Percentiles rank a stretch among this genome's conserved stretches.
phyloP scores from a whole-genome alignment of 2,113 vertebrate species.

The Aegotheles bennettii region DNA sequence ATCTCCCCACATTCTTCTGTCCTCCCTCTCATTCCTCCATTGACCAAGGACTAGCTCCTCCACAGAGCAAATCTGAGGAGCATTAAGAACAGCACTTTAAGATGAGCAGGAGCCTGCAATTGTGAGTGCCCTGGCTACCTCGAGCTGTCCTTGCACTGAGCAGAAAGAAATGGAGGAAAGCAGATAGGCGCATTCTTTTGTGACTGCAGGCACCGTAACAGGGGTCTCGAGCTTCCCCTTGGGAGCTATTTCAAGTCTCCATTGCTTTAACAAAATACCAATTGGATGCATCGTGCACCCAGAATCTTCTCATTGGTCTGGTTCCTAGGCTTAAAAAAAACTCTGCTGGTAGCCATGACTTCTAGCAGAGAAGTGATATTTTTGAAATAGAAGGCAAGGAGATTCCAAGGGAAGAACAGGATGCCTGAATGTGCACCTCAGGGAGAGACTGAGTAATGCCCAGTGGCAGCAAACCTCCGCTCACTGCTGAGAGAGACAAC shows the following conservation, averaged over 20 bases:
- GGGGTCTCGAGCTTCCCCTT: neutral
- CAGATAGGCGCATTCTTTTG: neutral
- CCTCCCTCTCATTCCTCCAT: neutral
- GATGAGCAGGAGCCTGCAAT: neutral
- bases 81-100: neutral
- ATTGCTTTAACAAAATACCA: neutral
- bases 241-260: neutral
- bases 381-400: constrained; percentile 30
- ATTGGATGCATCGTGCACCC: neutral
- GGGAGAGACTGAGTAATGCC: constrained; percentile 28
- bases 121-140: neutral
- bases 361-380: constrained; percentile 4
- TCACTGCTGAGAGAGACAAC: constrained; percentile 17
- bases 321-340: neutral
- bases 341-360: neutral
- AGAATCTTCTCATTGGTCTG: neutral
- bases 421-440: constrained; percentile 18
- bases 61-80: neutral
- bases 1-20: neutral
- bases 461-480: neutral
- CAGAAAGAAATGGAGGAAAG: neutral
- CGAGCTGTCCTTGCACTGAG: neutral
- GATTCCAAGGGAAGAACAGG: constrained; percentile 42
- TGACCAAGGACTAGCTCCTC: neutral
- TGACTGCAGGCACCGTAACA: neutral